Evolutionary conservation across 2,888 invertebrate species (phyloP), one percentile per base, ranked within the genome.

Genomic region (Cynaeus angustus): DNA sequence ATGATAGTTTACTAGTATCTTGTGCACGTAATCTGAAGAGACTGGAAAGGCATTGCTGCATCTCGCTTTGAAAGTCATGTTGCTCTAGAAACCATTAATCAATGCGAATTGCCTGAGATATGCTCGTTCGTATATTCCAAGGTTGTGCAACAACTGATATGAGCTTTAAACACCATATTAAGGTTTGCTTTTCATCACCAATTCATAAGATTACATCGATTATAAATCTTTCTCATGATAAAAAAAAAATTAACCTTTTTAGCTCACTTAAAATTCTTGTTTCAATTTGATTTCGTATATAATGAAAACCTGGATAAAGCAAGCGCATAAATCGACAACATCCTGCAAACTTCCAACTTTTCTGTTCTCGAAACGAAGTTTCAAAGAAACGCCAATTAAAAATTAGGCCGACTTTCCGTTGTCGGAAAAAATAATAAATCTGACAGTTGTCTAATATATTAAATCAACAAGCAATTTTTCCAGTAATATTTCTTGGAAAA

Each of bases 41-140:
- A 62, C 38, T 43, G 41, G 50, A 53, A 53, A 12, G 59, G 52
- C 50, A 59, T 43, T 38, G 38, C 62, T 46, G 48, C 38, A 62
- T 62, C 56, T 41, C 50, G 55, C 50, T 64, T 64, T 64, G 38
- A 58, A 68, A 62, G 38, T 62, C 59, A 56, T 68, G 62, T 68
- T 59, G 45, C 68, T 62, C 55, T 33, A 56, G 50, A 68, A 64
- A 68, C 56, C 68, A 68, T 68, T 68, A 68, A 68, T 64, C 68
- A 68, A 64, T 56, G 68, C 68, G 50, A 50, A 64, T 65, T 56
- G 58, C 50, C 48, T 64, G 41, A 55, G 68, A 68, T 68, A 68
- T 58, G 67, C 53, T 61, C 61, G 62, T 62, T 62, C 55, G 38
- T 68, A 62, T 62, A 68, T 33, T 52, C 68, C 21, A 38, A 21